Percentiles rank a stretch among this genome's conserved stretches.
These are phyloP conservation scores for Platysternon megacephalum DNA, from an alignment of 2,113 vertebrate genomes.

Conservation along the genomic window DNA sequence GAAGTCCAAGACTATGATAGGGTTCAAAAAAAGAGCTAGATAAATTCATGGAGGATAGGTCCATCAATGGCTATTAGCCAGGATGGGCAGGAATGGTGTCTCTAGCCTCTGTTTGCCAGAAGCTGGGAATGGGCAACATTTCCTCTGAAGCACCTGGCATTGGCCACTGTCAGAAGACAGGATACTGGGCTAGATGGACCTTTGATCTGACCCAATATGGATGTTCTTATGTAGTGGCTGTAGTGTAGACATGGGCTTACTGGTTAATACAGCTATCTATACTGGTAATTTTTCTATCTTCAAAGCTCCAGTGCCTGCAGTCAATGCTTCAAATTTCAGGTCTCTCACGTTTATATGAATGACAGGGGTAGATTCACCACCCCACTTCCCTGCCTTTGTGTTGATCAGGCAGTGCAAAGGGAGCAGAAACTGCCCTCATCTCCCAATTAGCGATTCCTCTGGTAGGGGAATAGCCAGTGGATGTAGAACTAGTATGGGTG, in stretches of 20 bases:
- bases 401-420: not conserved
- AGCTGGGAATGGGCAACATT: too few species aligned
- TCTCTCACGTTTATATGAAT: not conserved
- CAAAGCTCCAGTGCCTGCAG: not conserved
- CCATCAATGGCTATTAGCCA: too few species aligned
- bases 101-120: too few species aligned
- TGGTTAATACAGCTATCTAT: not conserved
- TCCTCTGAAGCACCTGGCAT: too few species aligned
- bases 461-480: not conserved
- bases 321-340: not conserved
- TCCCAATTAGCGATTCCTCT: not conserved
- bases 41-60: too few species aligned
- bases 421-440: not conserved
- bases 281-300: not conserved
- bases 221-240: too few species aligned
- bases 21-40: too few species aligned
- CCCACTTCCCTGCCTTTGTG: not conserved
- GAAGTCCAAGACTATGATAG: too few species aligned
- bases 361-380: not conserved
- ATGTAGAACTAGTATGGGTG: not conserved
- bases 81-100: too few species aligned
- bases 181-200: too few species aligned
- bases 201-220: too few species aligned
- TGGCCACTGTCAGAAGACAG: too few species aligned
- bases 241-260: not conserved